Evolutionary conservation across 2,113 vertebrate species (phyloP).

Genomic region (Cyanistes caeruleus): DNA sequence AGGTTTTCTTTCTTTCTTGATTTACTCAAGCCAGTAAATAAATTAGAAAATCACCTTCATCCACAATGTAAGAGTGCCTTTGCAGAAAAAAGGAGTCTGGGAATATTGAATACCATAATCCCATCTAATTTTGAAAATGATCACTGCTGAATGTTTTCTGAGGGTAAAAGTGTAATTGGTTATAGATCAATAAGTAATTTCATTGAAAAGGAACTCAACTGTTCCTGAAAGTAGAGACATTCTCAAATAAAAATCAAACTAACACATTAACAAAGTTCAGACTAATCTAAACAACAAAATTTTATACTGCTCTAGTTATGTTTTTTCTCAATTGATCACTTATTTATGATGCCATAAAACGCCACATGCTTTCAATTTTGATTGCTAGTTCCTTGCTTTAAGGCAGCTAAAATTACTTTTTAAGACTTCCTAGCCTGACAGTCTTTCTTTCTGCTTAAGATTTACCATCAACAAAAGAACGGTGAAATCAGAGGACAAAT

Average conservation of each 20-base stretch:
- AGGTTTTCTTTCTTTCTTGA: background rate
- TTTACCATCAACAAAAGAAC: slow-evolving; percentile 29
- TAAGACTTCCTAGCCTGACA: slow-evolving; percentile 29
- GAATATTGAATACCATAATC: slow-evolving; percentile 4
- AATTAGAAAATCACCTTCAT: background rate
- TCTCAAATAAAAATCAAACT: slow-evolving; percentile 60
- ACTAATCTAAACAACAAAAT: slow-evolving; percentile 57
- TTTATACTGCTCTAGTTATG: slow-evolving; percentile 37
- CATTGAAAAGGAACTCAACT: slow-evolving; percentile 49
- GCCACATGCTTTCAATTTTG: slow-evolving; percentile 53
- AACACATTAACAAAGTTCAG: slow-evolving; percentile 58
- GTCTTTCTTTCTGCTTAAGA: slow-evolving; percentile 48
- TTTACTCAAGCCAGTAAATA: background rate
- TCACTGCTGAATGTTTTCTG: slow-evolving; percentile 51
- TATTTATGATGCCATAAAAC: slow-evolving; percentile 73
- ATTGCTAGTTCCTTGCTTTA: slow-evolving; percentile 65
- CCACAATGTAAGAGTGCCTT: background rate
- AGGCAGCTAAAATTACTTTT: slow-evolving; percentile 63
- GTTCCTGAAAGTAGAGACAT: slow-evolving; percentile 31
- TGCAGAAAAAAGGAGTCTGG: background rate
- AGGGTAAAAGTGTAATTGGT: slow-evolving; percentile 67
- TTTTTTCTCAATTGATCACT: slow-evolving; percentile 70
- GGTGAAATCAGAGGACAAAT: background rate
- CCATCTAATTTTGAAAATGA: slow-evolving; percentile 59
- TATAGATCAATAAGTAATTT: slow-evolving; percentile 76